A percentile compares a stretch with the other conserved stretches of the same genome.
These are phyloP conservation scores for Pandemis cinnamomeana DNA, from an alignment of 2,888 invertebrate genomes.

Conservation along the genomic window DNA sequence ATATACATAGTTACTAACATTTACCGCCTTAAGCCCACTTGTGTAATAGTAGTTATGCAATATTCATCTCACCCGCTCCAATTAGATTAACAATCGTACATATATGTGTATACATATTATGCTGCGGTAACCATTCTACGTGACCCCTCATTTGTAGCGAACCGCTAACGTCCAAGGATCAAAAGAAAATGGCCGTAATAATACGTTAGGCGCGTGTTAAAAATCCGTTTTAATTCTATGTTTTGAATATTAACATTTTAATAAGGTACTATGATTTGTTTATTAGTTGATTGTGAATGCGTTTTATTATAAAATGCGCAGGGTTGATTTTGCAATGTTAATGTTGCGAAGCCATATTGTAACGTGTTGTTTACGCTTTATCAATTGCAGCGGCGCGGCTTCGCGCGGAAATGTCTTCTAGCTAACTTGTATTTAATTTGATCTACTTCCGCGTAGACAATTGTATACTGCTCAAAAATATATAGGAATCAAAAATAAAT, in stretches of 20 bases:
- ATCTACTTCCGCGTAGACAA: background rate
- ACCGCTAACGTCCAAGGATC: background rate
- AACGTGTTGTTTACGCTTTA: background rate
- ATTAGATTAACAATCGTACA: slow-evolving; percentile 33
- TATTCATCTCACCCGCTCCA: slow-evolving; percentile 30
- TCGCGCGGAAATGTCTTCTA: background rate
- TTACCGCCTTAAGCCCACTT: slow-evolving; percentile 17
- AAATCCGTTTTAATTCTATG: slow-evolving; percentile 8
- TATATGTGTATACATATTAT: background rate
- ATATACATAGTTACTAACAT: background rate
- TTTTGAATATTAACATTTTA: background rate
- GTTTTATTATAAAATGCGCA: background rate
- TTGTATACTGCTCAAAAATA: too few species aligned
- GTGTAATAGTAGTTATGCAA: slow-evolving; percentile 34
- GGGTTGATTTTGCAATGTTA: background rate
- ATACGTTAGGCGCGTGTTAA: background rate
- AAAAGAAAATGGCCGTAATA: background rate
- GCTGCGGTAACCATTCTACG: background rate
- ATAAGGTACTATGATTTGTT: background rate
- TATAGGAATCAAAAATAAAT: too few species aligned
- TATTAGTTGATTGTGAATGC: background rate
- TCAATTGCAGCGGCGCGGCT: background rate
- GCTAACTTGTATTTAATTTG: background rate
- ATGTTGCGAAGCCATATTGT: background rate
- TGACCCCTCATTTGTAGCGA: background rate